Evolutionary conservation across 1,140 invertebrate species (phyloP).

Genomic region (Mercenaria mercenaria): DNA sequence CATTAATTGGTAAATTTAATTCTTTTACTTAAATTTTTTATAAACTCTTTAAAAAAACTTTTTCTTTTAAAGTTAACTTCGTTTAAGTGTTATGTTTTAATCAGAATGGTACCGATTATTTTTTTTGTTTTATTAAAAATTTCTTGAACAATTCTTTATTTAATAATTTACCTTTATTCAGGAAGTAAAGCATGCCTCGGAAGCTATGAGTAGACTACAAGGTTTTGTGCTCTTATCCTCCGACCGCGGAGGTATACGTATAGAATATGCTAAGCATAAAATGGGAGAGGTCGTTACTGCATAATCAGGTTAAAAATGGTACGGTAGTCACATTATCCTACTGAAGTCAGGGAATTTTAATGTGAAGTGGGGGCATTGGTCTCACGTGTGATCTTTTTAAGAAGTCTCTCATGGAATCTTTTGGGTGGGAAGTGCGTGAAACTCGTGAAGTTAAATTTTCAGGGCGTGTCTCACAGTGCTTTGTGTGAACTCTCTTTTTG

Average conservation of each 20-base stretch:
- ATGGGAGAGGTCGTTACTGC: conserved; percentile 91
- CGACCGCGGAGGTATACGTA: conserved; percentile 97
- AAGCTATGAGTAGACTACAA: conserved; percentile 96
- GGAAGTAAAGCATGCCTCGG: conserved; percentile 95
- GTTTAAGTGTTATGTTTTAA: too few relatives aligned
- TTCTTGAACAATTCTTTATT: too few relatives aligned
- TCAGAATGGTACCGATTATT: too few relatives aligned
- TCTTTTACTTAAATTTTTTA: too few relatives aligned
- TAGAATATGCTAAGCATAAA: conserved; percentile 99
- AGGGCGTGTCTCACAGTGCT: neutral
- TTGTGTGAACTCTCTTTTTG: conserved; percentile 38
- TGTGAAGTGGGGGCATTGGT: conserved; percentile 4
- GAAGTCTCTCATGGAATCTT: too few relatives aligned
- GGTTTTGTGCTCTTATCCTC: conserved; percentile 97
- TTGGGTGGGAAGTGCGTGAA: neutral
- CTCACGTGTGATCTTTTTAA: conserved; percentile 21
- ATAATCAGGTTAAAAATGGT: conserved; percentile 24
- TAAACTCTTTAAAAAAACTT: too few relatives aligned
- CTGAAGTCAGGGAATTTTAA: conserved; percentile 28
- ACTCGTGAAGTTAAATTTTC: neutral
- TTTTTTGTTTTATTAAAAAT: too few relatives aligned
- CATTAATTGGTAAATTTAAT: too few relatives aligned
- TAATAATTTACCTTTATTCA: too few relatives aligned
- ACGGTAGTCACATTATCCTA: neutral
- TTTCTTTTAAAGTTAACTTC: too few relatives aligned